A percentile compares a stretch with the other conserved stretches of the same genome.
These are phyloP conservation scores for Coreoperca whiteheadi DNA, from an alignment of 2,113 vertebrate genomes.

Conservation along the genomic window DNA sequence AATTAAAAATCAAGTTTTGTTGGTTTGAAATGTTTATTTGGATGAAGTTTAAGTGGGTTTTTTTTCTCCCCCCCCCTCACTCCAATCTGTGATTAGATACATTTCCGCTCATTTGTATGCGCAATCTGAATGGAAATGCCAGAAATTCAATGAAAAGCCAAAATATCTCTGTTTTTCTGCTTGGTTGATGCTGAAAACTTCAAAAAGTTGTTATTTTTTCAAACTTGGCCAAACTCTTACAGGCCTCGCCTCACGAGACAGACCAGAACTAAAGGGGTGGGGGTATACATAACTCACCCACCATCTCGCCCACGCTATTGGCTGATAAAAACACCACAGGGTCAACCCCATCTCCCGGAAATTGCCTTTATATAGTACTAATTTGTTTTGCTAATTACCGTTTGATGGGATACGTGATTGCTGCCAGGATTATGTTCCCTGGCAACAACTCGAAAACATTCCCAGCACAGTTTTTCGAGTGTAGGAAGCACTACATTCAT, in stretches of 20 bases:
- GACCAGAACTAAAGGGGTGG: not conserved
- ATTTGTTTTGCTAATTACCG: not conserved
- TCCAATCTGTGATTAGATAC: not conserved
- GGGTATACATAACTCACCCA: not conserved
- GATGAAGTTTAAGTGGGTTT: not conserved
- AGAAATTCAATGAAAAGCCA: not conserved
- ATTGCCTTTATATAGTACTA: not conserved
- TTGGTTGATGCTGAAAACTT: not conserved
- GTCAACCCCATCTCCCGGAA: not conserved
- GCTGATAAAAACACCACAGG: not conserved
- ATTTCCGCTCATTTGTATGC: not conserved
- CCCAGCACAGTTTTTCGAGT: not conserved
- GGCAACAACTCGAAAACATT: no score
- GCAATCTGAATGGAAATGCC: not conserved
- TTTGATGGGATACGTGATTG: not conserved
- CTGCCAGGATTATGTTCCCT: not conserved
- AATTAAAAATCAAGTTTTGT: not conserved
- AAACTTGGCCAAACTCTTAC: no score
- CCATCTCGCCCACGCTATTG: not conserved
- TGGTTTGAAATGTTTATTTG: not conserved
- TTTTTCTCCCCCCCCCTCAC: no score
- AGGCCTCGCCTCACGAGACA: no score
- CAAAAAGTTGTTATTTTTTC: no score
- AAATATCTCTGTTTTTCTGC: not conserved
- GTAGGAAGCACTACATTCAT: not conserved